Conservation (phyloP, 2,888 invertebrate genomes). For the Protula sp. region DNA sequence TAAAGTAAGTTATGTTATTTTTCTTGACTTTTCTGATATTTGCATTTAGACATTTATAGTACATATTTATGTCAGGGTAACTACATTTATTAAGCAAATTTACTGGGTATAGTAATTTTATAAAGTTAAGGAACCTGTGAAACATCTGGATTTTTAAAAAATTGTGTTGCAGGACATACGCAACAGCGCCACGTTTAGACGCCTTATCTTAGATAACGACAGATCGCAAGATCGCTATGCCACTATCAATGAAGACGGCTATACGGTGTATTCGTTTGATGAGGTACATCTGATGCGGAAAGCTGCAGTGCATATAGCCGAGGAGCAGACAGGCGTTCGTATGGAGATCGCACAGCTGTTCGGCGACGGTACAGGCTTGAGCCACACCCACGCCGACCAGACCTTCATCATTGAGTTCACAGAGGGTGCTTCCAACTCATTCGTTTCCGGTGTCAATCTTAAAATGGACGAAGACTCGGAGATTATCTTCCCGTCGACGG, state of each 20-base stretch:
- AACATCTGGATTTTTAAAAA: no score
- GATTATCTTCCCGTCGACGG: constrained; percentile 27
- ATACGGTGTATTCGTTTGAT: constrained; percentile 26
- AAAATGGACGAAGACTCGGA: constrained; percentile 28
- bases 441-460: constrained; percentile 32
- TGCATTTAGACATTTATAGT: no score
- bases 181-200: constrained; percentile 20
- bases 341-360: constrained; percentile 23
- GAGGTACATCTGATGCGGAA: constrained; percentile 30
- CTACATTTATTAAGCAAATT: no score
- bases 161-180: constrained; percentile 26
- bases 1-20: no score
- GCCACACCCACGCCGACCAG: constrained; percentile 29
- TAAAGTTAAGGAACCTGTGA: no score
- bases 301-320: constrained; percentile 28
- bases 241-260: constrained; percentile 26
- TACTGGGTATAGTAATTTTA: no score
- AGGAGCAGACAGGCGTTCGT: constrained; percentile 9
- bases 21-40: no score
- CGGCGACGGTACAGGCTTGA: constrained; percentile 31
- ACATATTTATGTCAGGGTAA: no score
- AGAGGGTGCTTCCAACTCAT: constrained; percentile 26
- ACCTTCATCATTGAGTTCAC: constrained; percentile 25
- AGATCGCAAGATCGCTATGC: constrained; percentile 29
- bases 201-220: constrained; percentile 29